Base-by-base conservation (phyloP, 2,888 invertebrate genomes). In the Cheilosia variabilis region DNA sequence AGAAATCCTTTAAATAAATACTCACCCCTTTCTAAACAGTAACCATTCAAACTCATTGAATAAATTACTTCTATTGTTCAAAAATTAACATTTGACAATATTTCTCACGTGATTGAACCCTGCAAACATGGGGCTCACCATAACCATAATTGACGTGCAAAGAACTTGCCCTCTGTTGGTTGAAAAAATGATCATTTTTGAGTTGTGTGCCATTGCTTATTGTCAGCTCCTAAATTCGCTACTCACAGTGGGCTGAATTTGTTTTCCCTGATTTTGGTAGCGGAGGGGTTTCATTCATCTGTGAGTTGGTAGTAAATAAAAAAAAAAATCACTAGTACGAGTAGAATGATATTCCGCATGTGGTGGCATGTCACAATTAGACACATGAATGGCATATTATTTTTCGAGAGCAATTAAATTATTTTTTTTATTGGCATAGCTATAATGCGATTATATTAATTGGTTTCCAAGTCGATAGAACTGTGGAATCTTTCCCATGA, bases 231-330 rank as follows among this genome's bases (percentile, higher is more conserved):
- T 4, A 43, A 17, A 13, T 55, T 65, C n/a, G 22, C 37, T 10
- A 37, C 15, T 52, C 31, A 37, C 24, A 22, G 15, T 43, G 24
- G 43, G 10, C 27, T 45, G 27, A 27, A 60, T 17, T 24, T 7
- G n/a, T 45, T 9, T 41, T 10, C 17, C 6, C 22, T 43, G 5
- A n/a, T 15, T 17, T 53, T 15, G 13, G 7, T 22, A 5, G 22
- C 37, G 37, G 4, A 13, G 10, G 13, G 37, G 37, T 37, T 50
- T 65, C 50, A 65, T 34, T 65, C 63, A 50, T 65, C 63, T 65
- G 47, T 65, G 34, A 65, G 50, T 65, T 50, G 50, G 22, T 50
- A 50, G 34, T 65, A 50, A 65, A 47, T 62, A 31, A 45, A 27
- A 45, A 4, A n/a, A 15, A 34, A 41, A n/a, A 6, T 3, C 17